Conservation (phyloP, 1,140 invertebrate species). For the Hetaerina americana region DNA sequence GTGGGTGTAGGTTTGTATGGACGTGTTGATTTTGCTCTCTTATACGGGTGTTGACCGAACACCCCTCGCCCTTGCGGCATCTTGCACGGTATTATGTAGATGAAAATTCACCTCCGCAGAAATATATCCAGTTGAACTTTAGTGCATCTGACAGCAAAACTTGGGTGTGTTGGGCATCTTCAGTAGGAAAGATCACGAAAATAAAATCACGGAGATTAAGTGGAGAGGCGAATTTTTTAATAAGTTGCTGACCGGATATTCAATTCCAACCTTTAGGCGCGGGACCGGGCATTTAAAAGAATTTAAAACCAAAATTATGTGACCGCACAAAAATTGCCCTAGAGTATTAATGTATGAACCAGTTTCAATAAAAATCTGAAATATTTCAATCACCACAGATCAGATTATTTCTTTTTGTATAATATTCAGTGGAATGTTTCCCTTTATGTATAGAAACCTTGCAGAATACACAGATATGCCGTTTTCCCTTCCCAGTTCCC, state of each 20-base stretch:
- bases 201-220: no score
- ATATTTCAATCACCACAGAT: background rate
- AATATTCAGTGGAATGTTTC: background rate
- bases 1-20: no score
- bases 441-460: background rate
- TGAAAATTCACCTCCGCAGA: no score
- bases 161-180: no score
- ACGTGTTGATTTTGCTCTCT: no score
- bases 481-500: background rate
- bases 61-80: no score
- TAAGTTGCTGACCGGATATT: background rate
- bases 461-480: background rate
- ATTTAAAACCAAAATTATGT: background rate
- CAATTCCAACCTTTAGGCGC: background rate
- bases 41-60: no score
- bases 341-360: background rate
- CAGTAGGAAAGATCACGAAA: no score
- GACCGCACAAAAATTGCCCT: background rate
- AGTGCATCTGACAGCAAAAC: no score
- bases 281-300: background rate
- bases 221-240: no score
- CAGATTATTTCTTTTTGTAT: background rate
- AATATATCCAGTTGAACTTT: no score
- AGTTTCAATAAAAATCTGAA: background rate
- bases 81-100: no score